These are phyloP conservation scores for Tetrax tetrax DNA, from an alignment of 2,113 vertebrate species.

Conservation along the genomic window DNA sequence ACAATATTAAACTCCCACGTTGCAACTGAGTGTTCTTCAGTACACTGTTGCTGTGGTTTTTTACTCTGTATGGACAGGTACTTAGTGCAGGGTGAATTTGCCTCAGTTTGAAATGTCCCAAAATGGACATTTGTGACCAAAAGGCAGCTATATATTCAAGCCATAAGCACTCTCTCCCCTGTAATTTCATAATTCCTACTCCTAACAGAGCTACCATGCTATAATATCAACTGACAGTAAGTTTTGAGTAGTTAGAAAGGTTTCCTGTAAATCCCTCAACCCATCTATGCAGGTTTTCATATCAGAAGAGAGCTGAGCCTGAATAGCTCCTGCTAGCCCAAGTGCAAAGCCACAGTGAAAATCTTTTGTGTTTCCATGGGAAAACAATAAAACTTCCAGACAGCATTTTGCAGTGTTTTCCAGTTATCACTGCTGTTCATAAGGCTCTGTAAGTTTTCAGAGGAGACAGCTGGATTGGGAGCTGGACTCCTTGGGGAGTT, in stretches of 20 bases:
- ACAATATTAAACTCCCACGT: not conserved
- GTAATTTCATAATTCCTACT: not conserved
- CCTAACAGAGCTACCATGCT: not conserved
- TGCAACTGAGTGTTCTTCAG: not conserved
- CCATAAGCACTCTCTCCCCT: not conserved
- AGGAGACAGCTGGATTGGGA: not conserved
- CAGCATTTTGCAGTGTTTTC: not conserved
- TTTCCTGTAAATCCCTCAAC: not conserved
- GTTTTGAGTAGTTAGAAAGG: not conserved
- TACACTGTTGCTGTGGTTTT: not conserved
- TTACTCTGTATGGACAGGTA: not conserved
- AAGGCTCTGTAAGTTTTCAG: not conserved
- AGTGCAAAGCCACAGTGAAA: not conserved
- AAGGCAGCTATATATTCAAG: not conserved
- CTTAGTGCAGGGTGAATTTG: not conserved
- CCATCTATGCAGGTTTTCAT: not conserved
- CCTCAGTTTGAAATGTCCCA: not conserved
- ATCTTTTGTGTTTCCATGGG: not conserved
- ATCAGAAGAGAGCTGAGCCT: not conserved
- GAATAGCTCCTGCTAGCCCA: not conserved
- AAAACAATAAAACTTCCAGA: not conserved
- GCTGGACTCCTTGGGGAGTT: not conserved
- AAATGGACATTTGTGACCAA: not conserved
- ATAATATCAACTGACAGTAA: not conserved
- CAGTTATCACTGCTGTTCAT: not conserved